These are phyloP conservation scores for Anoplolepis gracilipes DNA, from an alignment of 1,140 invertebrate species.

Conservation along the genomic window DNA sequence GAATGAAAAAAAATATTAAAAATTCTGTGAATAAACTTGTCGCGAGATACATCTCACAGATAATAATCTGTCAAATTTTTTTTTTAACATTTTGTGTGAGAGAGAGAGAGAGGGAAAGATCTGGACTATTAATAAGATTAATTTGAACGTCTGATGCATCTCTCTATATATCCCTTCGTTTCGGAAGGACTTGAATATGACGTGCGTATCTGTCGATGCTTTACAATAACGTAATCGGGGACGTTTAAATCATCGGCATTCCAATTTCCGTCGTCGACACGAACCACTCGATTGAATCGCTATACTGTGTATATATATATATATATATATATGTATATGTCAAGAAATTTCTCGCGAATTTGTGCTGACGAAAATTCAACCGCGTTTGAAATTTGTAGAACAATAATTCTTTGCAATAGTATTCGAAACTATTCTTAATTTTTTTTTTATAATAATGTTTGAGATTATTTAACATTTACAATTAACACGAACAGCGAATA, in stretches of 20 bases:
- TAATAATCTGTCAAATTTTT: neutral
- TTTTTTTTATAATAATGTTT: constrained; percentile 17
- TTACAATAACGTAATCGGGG: constrained; percentile 17
- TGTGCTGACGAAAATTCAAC: constrained; percentile 13
- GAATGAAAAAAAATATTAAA: too few relatives aligned
- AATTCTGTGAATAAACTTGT: too few relatives aligned
- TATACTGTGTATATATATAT: too few relatives aligned
- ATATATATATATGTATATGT: neutral
- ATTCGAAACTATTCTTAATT: constrained; percentile 4
- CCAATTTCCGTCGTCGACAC: constrained; percentile 35
- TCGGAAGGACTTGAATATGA: neutral
- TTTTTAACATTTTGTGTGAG: neutral
- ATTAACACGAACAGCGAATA: neutral
- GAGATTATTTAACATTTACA: constrained; percentile 20
- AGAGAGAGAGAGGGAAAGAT: too few relatives aligned
- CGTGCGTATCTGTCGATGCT: neutral
- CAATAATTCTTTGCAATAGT: constrained; percentile 22
- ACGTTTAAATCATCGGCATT: constrained; percentile 52
- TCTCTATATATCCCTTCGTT: neutral
- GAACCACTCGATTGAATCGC: constrained; percentile 2
- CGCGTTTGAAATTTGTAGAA: neutral
- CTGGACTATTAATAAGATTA: too few relatives aligned
- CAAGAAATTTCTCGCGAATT: neutral
- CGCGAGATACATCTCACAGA: neutral
- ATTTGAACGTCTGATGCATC: neutral